These are phyloP conservation scores for Lysiphlebus fabarum DNA, from an alignment of 1,140 invertebrate genomes.

Conservation along the genomic window DNA sequence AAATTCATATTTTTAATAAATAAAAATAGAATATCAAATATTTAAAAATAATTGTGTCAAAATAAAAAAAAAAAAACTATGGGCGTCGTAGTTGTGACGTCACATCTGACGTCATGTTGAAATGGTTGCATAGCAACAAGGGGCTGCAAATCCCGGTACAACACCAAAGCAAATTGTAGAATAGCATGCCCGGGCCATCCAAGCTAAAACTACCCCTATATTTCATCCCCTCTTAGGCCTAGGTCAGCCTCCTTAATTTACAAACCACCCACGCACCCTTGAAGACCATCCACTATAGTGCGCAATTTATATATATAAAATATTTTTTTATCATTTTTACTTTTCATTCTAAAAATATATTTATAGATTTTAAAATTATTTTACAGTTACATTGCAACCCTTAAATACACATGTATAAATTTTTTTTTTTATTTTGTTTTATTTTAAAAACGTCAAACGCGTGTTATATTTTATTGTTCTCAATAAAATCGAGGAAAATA, in stretches of 20 bases:
- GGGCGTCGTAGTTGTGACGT: constrained; percentile 30
- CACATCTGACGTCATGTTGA: constrained; percentile 34
- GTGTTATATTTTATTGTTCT: too few species aligned
- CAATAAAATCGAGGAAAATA: too few species aligned
- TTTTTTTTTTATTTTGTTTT: too few species aligned
- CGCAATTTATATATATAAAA: neutral
- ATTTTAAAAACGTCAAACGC: too few species aligned
- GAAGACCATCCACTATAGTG: too few species aligned
- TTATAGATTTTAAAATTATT: too few species aligned
- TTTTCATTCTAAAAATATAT: neutral
- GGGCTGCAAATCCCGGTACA: constrained; percentile 38
- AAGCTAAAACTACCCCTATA: constrained; percentile 34
- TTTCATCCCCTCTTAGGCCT: constrained; percentile 13
- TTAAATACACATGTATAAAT: too few species aligned
- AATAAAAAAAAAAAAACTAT: neutral
- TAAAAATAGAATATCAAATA: neutral
- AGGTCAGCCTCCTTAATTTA: constrained; percentile 9
- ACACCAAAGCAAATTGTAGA: constrained; percentile 22
- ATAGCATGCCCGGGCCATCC: constrained; percentile 35
- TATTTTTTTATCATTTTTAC: neutral
- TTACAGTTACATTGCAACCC: too few species aligned
- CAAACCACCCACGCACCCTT: constrained; percentile 7
- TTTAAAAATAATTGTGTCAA: neutral
- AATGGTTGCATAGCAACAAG: constrained; percentile 33
- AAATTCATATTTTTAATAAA: too few species aligned